A percentile compares a stretch with the other conserved stretches of the same genome.
These are phyloP conservation scores for Pseudeuparius sepicola DNA, from an alignment of 2,888 invertebrate species.

Conservation along the genomic window DNA sequence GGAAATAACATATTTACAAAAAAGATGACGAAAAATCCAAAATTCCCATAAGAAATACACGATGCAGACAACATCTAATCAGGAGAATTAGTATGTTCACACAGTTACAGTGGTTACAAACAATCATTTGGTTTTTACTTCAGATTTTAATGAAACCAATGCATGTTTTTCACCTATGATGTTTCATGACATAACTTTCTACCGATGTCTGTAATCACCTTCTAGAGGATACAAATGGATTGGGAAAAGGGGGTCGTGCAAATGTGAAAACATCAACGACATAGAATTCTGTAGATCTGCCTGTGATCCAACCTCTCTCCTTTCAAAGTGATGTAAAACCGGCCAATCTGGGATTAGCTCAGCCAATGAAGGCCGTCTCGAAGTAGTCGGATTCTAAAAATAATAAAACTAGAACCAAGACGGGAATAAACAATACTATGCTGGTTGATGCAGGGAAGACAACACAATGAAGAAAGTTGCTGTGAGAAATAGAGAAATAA, in stretches of 20 bases:
- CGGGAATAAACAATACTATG: too few species aligned
- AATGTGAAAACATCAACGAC: too few species aligned
- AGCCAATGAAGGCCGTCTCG: constrained; percentile 80
- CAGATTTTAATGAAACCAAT: too few species aligned
- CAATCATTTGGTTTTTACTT: too few species aligned
- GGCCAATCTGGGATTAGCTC: constrained; percentile 97
- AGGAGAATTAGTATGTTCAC: constrained; percentile 26
- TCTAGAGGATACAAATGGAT: too few species aligned
- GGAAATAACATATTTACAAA: too few species aligned
- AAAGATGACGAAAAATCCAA: constrained; percentile 1
- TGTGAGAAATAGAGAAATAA: too few species aligned
- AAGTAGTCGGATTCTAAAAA: constrained; percentile 43
- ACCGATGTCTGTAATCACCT: too few species aligned
- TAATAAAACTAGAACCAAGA: constrained; percentile 39
- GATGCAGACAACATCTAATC: constrained; percentile 34
- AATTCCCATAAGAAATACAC: constrained; percentile 23
- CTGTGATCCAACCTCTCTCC: constrained; percentile 70
- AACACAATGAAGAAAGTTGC: too few species aligned
- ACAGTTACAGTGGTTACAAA: constrained; percentile 14
- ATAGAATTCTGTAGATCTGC: constrained; percentile 30
- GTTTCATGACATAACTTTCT: too few species aligned
- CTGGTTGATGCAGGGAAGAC: too few species aligned
- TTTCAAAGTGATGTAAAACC: constrained; percentile 71
- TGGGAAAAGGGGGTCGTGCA: constrained; percentile 5
- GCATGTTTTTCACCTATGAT: too few species aligned